Conservation (phyloP, 2,797 vertebrate genomes). For the Phalanger gymnotis region DNA sequence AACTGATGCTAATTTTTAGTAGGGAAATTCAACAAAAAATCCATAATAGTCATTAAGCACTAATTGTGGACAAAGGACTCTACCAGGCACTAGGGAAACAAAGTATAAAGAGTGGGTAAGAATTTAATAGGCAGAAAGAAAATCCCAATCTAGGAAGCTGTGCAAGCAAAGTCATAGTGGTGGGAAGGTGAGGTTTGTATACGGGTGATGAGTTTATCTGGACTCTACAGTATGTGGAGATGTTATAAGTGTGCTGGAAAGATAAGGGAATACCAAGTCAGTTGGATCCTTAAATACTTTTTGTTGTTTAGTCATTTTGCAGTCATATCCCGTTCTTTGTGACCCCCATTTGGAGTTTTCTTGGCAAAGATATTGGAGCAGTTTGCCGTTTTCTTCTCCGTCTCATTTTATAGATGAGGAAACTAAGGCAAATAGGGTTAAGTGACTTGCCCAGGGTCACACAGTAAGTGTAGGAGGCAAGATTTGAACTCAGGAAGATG, state of each 20-base stretch:
- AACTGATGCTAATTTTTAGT: neutral
- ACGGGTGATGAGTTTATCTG: neutral
- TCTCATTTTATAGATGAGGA: no score
- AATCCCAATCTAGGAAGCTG: neutral
- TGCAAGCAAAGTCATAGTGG: neutral
- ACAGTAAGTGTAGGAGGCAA: no score
- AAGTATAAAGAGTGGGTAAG: neutral
- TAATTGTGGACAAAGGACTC: neutral
- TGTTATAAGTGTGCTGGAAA: neutral
- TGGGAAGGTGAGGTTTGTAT: neutral
- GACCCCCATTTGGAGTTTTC: no score
- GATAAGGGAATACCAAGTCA: neutral
- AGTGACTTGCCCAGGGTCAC: no score
- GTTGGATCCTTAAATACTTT: neutral
- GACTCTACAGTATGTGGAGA: neutral
- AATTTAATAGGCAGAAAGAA: neutral
- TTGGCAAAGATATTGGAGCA: no score
- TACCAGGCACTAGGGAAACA: neutral
- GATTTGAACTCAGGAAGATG: no score
- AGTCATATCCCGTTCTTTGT: no score
- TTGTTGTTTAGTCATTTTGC: no score
- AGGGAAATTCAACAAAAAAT: neutral
- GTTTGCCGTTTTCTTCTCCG: no score
- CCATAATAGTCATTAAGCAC: neutral
- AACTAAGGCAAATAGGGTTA: no score